A percentile compares a stretch with the other conserved stretches of the same genome.
phyloP scores from a whole-genome alignment of 2,888 invertebrate genomes.

The Hedya salicella region DNA sequence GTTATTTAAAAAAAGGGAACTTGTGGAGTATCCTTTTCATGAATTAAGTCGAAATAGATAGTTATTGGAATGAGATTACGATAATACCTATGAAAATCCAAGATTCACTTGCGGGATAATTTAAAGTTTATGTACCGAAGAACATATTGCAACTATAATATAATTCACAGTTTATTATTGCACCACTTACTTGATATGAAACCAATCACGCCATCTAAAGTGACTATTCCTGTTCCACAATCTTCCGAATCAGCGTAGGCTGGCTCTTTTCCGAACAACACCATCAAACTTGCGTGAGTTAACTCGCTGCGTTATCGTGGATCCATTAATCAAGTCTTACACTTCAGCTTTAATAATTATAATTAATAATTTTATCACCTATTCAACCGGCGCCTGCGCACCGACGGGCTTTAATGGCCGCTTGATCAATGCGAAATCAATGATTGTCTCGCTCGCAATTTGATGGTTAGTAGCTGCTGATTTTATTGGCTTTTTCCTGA shows the following conservation, averaged over 20 bases:
- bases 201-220: slow-evolving; percentile 19
- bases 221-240: slow-evolving; percentile 24
- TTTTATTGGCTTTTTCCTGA: slow-evolving; percentile 16
- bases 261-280: slow-evolving; percentile 23
- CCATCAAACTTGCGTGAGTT: slow-evolving; percentile 25
- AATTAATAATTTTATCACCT: slow-evolving; percentile 46
- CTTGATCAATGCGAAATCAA: slow-evolving; percentile 39
- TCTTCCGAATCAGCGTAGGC: slow-evolving; percentile 23
- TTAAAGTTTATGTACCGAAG: too few species aligned
- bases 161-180: neutral
- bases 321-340: slow-evolving; percentile 42
- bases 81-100: too few species aligned
- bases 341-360: slow-evolving; percentile 42
- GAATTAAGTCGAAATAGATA: too few species aligned
- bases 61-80: too few species aligned
- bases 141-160: too few species aligned
- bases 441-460: slow-evolving; percentile 18
- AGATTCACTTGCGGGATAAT: too few species aligned
- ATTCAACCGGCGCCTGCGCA: slow-evolving; percentile 38
- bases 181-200: neutral
- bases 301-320: slow-evolving; percentile 35
- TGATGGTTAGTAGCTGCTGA: slow-evolving; percentile 22
- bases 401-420: slow-evolving; percentile 19
- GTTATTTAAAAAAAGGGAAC: too few species aligned
- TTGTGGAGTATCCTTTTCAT: too few species aligned